Base-by-base conservation (phyloP, 2,113 vertebrate genomes). In the Rhinoderma darwinii region DNA sequence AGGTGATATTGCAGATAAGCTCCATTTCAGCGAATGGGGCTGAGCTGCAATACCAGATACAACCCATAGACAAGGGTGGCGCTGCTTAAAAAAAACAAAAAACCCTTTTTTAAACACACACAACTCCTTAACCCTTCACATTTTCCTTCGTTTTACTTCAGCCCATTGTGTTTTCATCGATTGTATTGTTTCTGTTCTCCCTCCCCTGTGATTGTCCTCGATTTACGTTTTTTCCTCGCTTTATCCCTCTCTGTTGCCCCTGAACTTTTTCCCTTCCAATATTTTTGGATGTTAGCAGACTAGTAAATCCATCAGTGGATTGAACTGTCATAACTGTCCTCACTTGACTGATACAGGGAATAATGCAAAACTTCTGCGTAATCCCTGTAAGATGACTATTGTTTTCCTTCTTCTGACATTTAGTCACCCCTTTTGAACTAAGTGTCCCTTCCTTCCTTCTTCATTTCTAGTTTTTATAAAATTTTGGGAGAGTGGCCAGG, bases 381-480 rank as follows among this genome's bases (percentile, higher is more conserved):
- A 15, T 82, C 51, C 41, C 37, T 25, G 54, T 43, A n/a, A 25
- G 56, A 81, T 81, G 79, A 82, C 56, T 66, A 44, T 82, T 63
- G 56, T 54, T 54, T 84, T 73, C 37, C 30, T 70, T 22, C 59
- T 15, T 41, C 70, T 43, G 83, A 76, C 72, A 72, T 68, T 41
- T 56, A 39, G 25, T 59, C n/a, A 44, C 54, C 59, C 73, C 47
- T 39, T 54, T 84, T 59, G 50, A 85, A 75, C 84, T 41, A 32
- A 75, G 68, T 72, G 83, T 54, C 83, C 50, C 70, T 63, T 70
- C 81, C 68, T 63, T 63, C 59, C 37, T 82, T 73, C 72, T 84
- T 75, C 72, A 76, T 39, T 59, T 39, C 72, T 61, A 75, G 50
- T 44, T 84, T 84, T 75, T n/a, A 84, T 75, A 32, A 75, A 25